phyloP scores from a whole-genome alignment of 2,888 invertebrate species.

The Lomographa bimaculata region DNA sequence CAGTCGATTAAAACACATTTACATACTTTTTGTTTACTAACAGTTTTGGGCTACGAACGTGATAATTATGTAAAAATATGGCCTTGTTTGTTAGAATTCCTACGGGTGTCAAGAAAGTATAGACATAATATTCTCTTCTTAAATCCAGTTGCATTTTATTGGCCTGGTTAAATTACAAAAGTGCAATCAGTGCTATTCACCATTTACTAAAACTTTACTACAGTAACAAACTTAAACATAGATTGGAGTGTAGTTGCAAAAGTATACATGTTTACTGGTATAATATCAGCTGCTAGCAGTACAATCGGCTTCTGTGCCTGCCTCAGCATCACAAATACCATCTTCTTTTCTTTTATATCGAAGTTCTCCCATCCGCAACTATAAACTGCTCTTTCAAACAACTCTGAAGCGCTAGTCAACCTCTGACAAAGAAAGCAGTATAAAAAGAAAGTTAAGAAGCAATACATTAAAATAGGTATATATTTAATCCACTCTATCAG shows the following conservation, averaged over 20 bases:
- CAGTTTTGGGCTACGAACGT: too few relatives aligned
- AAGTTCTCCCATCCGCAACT: slow-evolving; percentile 74
- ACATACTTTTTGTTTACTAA: too few relatives aligned
- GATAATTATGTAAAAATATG: too few relatives aligned
- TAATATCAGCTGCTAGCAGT: slow-evolving; percentile 63
- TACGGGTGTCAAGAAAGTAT: too few relatives aligned
- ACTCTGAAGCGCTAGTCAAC: slow-evolving; percentile 59
- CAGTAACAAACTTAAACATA: slow-evolving; percentile 69
- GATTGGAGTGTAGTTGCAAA: slow-evolving; percentile 64
- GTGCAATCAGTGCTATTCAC: too few relatives aligned
- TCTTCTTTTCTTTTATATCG: slow-evolving; percentile 50
- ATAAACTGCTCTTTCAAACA: slow-evolving; percentile 61
- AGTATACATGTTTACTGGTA: slow-evolving; percentile 69
- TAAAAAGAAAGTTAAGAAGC: slow-evolving; percentile 62
- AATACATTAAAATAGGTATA: slow-evolving; percentile 57
- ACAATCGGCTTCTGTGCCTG: slow-evolving; percentile 61
- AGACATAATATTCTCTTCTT: too few relatives aligned
- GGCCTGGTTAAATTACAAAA: too few relatives aligned
- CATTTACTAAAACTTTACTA: slow-evolving; percentile 46
- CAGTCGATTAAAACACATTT: too few relatives aligned
- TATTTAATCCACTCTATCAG: slow-evolving; percentile 56
- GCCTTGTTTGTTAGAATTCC: too few relatives aligned
- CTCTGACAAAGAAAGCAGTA: slow-evolving; percentile 68
- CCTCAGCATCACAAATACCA: slow-evolving; percentile 55
- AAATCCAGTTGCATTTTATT: too few relatives aligned